phyloP scores from a whole-genome alignment of 2,888 invertebrate genomes.

The Phaedon cochleariae region DNA sequence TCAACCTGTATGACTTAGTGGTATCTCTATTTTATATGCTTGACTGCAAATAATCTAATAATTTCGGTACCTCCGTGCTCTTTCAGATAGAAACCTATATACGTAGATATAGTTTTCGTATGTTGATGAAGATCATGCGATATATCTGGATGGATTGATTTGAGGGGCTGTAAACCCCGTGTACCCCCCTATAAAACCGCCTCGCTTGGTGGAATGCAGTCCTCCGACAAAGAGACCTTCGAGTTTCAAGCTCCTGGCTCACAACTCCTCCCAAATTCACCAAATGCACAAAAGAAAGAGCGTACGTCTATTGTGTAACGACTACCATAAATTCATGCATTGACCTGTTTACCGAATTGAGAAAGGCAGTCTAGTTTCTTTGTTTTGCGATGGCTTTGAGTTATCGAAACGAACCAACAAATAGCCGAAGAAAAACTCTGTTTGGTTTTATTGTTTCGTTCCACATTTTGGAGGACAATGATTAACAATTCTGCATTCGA shows the following conservation, averaged over 20 bases:
- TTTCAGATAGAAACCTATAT: too few relatives aligned
- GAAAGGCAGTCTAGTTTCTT: constrained; percentile 34
- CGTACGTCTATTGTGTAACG: constrained; percentile 41
- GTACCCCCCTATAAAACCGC: too few relatives aligned
- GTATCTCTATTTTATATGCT: too few relatives aligned
- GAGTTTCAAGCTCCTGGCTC: too few relatives aligned
- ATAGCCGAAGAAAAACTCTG: constrained; percentile 22
- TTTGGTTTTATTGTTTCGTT: constrained; percentile 1
- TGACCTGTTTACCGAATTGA: constrained; percentile 41
- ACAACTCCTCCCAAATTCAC: constrained; percentile 38
- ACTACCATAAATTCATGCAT: constrained; percentile 38
- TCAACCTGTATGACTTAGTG: too few relatives aligned
- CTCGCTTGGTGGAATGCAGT: too few relatives aligned
- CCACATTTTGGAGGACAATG: constrained; percentile 2
- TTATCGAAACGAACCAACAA: constrained; percentile 32
- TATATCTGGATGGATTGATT: too few relatives aligned
- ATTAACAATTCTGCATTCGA: not conserved
- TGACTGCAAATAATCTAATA: too few relatives aligned
- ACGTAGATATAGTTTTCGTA: too few relatives aligned
- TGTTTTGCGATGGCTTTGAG: constrained; percentile 35
- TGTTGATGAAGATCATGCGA: too few relatives aligned
- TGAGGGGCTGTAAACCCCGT: not conserved
- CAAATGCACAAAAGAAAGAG: constrained; percentile 33
- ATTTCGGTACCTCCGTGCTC: too few relatives aligned
- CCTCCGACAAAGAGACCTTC: too few relatives aligned